Percentiles rank a stretch among this genome's conserved stretches.
phyloP scores from a whole-genome alignment of 2,888 invertebrate species.

The Laothoe populi region DNA sequence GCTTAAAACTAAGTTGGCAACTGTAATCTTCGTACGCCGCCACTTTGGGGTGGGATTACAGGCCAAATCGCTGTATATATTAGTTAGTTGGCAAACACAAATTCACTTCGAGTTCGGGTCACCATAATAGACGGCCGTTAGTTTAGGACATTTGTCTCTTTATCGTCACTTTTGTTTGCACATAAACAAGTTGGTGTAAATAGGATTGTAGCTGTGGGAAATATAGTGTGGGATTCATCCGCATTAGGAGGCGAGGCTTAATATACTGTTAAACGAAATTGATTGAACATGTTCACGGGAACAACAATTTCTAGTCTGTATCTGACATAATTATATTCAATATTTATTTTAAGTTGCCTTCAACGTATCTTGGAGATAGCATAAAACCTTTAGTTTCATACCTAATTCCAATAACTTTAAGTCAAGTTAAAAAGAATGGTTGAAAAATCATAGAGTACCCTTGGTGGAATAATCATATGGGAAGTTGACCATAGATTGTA shows the following conservation, averaged over 20 bases:
- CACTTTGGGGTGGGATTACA: conserved; percentile 55
- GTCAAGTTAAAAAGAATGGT: too few species aligned
- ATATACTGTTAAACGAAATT: too few species aligned
- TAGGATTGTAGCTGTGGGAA: background rate
- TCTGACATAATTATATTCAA: too few species aligned
- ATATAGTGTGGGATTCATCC: background rate
- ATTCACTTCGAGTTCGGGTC: conserved; percentile 41
- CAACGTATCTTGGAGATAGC: too few species aligned
- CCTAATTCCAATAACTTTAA: too few species aligned
- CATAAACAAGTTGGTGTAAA: background rate
- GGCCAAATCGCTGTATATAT: conserved; percentile 33
- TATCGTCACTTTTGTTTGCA: background rate
- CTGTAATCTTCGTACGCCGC: conserved; percentile 52
- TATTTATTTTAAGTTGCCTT: too few species aligned
- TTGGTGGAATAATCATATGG: background rate
- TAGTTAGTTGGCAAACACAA: conserved; percentile 46
- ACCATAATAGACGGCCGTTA: conserved; percentile 30
- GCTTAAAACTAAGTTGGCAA: conserved; percentile 49
- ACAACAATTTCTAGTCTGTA: too few species aligned
- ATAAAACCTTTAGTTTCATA: too few species aligned
- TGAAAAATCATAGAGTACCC: background rate
- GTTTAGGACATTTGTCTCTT: conserved; percentile 31
- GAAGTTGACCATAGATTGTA: background rate
- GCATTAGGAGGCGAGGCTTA: background rate
- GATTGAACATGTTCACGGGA: too few species aligned